Base-by-base conservation (phyloP, 2,888 invertebrate species). In the Teleogryllus oceanicus region DNA sequence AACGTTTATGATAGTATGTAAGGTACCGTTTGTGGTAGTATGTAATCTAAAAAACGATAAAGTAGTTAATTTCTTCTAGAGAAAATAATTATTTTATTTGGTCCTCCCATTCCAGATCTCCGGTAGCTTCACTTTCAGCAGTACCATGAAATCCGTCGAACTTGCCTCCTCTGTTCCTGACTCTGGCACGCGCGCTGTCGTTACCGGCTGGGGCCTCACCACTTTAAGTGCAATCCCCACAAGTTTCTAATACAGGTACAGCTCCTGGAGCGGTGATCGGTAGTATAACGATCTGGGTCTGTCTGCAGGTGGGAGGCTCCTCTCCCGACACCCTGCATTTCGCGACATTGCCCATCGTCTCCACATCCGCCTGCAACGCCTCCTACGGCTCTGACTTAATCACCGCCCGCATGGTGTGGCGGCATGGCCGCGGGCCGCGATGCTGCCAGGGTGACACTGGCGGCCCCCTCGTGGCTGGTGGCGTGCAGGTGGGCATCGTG, bases 171-270 rank as follows among this genome's bases (percentile, higher is more conserved):
- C 13, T 2, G 84, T 84, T 50, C 82, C 86, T 24, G 75, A 82
- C 1, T 84, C 85, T 5, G 86, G 86, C 3, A 85, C 85, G 76
- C 75, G 79, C 0, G 85, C 85, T 62, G 83, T 85, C 13, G 83
- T 90, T 76, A 87, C 88, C 50, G 87, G 86, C n/a, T 87, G 86
- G 86, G 86, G 87, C 77, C 85, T 85, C 50, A 85, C 86, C 12
- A 11, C 2, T 0, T 62, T 78, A 62, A 78, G 78, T 37, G 4
- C 37, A 8, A 0, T 5, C 37, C 37, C 37, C 37, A 8, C 37
- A 5, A 8, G 5, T 37, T 37, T 37, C 37, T 8, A 37, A 8
- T 8, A 37, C 37, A 37, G 37, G 0, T 37, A 37, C 8, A 37
- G 5, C 37, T 37, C 4, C 37, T 4, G 37, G 37, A 37, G 37